These are phyloP conservation scores for Cactoblastis cactorum DNA, from an alignment of 2,888 invertebrate genomes.

Conservation along the genomic window DNA sequence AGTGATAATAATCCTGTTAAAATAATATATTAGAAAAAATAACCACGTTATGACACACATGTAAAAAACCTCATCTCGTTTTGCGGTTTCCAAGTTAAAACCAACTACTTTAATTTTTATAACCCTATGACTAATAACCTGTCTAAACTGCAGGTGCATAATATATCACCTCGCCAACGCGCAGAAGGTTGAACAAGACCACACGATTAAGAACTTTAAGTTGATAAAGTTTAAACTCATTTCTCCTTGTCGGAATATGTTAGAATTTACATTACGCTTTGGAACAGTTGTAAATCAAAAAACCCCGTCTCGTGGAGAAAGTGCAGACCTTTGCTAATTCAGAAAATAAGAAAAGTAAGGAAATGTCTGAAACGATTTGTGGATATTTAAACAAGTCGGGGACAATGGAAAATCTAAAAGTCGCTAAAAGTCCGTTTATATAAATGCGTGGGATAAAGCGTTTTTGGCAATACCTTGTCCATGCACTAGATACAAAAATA, in stretches of 20 bases:
- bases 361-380: not conserved
- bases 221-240: not conserved
- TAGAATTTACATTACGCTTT: conserved; percentile 23
- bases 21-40: not conserved
- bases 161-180: conserved; percentile 12
- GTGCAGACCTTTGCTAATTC: conserved; percentile 18
- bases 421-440: not conserved
- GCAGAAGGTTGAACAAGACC: not conserved
- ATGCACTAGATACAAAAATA: too few species aligned
- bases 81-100: conserved; percentile 6
- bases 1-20: too few species aligned
- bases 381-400: not conserved
- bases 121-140: conserved; percentile 11
- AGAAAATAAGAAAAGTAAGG: not conserved
- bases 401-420: not conserved
- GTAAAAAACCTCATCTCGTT: conserved; percentile 2
- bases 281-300: conserved; percentile 25
- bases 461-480: too few species aligned
- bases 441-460: not conserved
- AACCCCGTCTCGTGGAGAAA: conserved; percentile 18
- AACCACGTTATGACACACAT: not conserved
- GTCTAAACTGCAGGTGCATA: conserved; percentile 14
- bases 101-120: conserved; percentile 11
- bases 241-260: not conserved
- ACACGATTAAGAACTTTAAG: conserved; percentile 1